Base-by-base conservation (phyloP, 1,140 invertebrate genomes). In the Drosophila pectinifera region DNA sequence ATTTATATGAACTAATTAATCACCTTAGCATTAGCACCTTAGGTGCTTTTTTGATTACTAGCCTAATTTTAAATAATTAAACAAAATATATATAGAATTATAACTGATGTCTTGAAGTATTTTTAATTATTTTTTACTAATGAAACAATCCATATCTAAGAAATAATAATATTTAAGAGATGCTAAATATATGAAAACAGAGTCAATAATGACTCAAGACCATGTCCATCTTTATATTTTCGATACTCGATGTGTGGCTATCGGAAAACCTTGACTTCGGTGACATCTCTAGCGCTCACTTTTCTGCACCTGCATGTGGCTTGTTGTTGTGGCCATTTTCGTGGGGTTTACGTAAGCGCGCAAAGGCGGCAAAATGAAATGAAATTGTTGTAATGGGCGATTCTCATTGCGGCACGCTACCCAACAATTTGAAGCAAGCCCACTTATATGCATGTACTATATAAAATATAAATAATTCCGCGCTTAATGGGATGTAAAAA, bases 341-440 rank as follows among this genome's bases (percentile, higher is more conserved):
- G 73, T 42, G 62, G n/a, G 59, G 62, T 83, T 86, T 86, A 86
- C 83, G 83, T 86, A 86, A 86, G 75, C 70, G 58, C 83, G 62
- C 51, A 73, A 81, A 86, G 84, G 83, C 83, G 82, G 82, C 76
- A 53, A 85, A 85, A 85, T 85, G 75, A 86, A 86, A 86, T 86
- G 75, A 86, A 86, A 86, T 88, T 86, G 83, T 86, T 86, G 84
- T 86, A 86, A 86, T 86, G 78, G 83, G 70, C 83, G 83, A 86
- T 86, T 86, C 85, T 88, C 83, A 79, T 79, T 82, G 83, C 82
- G 82, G 79, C 83, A 86, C 80, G 76, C 80, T 31, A 72, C 41
- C 68, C 72, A 76, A 53, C 41, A 48, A 48, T 48, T 48, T 28
- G 26, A 26, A 56, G 14, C n/a, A 18, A 14, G 5, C 16, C 57